Base-by-base conservation (phyloP, 2,888 invertebrate genomes). In the Pseudoips prasinana region DNA sequence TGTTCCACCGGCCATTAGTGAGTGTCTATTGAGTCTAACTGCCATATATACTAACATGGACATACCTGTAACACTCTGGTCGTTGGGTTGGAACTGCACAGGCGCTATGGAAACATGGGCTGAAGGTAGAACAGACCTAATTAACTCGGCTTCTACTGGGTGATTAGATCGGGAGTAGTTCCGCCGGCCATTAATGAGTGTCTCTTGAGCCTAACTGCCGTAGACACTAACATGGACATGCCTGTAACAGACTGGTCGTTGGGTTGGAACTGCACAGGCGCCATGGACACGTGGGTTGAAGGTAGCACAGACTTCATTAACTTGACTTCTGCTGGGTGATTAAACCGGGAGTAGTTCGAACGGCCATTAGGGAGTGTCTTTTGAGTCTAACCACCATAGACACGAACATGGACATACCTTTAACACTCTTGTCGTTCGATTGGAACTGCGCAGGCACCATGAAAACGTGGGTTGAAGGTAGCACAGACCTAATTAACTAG, bases 111-210 rank as follows among this genome's bases (percentile, higher is more conserved):
- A 94, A 45, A 94, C 93, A 67, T 94, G 82, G 1, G 93, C 92
- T 39, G 94, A 89, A 0, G 95, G 94, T 45, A 96, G 88, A 2
- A 95, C 94, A 0, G 95, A 94, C 77, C 95, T 95, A 91, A 96
- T 94, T 58, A 95, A 90, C 74, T 94, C 93, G 3, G 96, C 96
- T 72, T 97, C 96, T 31, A 94, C 94, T 0, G 97, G 97, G 77
- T 97, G 95, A 82, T 97, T 97, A 90, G 96, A 97, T 23, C 97
- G 93, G 78, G 97, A 92, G 83, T 96, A 96, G 80, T 96, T 96
- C 31, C 96, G 96, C 29, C 96, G 92, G 14, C 97, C n/a, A n/a
- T n/a, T n/a, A n/a, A n/a, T n/a, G n/a, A n/a, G n/a, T n/a, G n/a
- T n/a, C n/a, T n/a, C n/a, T n/a, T n/a, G n/a, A n/a, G n/a, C n/a